Base-by-base conservation (phyloP, 1,140 invertebrate species). In the Procambarus clarkii region DNA sequence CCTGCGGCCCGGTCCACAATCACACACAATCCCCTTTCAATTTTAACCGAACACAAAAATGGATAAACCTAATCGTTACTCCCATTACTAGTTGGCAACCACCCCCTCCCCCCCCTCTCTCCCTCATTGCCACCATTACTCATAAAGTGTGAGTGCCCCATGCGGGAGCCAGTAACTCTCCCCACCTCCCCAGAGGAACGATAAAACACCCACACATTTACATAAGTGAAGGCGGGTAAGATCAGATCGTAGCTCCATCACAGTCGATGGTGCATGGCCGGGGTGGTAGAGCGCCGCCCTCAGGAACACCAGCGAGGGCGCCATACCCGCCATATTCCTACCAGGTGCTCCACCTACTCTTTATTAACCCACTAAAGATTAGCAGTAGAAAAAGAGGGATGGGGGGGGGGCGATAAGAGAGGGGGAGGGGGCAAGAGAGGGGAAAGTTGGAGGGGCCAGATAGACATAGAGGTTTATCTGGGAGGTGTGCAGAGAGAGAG, bases 151-250 rank as follows among this genome's bases (percentile, higher is more conserved):
- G 34, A 34, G 34, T 34, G 34, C 34, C 34, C 34, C 34, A 34
- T 34, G 34, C 34, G 34, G 34, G 34, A 34, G 34, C 34, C 34
- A 34, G 34, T 34, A 34, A 11, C 21, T 13, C 64, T 69, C 64
- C 64, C 21, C 64, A 4, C 21, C 64, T 4, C 21, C 18, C 18
- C 64, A 18, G 50, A 60, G 80, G 80, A n/a, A 34, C 45, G 80
- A 82, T 60, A 60, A 34, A 82, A 82, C 60, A 54, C 24, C 18
- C n/a, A 60, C 50, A 60, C 80, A 60, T 82, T 82, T 82, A 54
- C 80, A 82, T 82, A 82, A 82, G 80, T 82, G 54, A 82, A 82
- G 80, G 50, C 80, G 58, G 54, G 58, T 82, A 82, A 82, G 80
- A 60, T 82, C 34, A 60, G 80, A 60, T 24, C 24, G 80, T 60